phyloP scores from a whole-genome alignment of 2,888 invertebrate species.

The Seira sanloemensis region DNA sequence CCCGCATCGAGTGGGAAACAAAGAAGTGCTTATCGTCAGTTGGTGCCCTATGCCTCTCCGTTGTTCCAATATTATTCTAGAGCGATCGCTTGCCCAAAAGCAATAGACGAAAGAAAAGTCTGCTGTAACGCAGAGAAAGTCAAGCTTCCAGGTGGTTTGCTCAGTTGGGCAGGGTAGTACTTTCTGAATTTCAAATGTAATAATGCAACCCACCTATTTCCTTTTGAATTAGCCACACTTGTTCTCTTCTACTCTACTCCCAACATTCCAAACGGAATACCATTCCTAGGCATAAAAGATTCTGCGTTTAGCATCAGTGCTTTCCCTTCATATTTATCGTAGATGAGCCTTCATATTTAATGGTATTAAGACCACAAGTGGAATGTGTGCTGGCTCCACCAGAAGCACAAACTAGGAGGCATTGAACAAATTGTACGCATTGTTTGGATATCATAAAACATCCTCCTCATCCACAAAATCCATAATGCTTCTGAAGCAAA shows the following conservation, averaged over 20 bases:
- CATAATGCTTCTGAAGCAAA: too few species aligned
- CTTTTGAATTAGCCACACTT: slow-evolving; percentile 23
- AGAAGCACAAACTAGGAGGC: too few species aligned
- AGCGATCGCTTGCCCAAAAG: background rate
- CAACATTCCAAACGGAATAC: background rate
- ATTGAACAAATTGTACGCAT: too few species aligned
- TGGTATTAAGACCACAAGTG: background rate
- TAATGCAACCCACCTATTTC: too few species aligned
- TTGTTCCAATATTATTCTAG: too few species aligned
- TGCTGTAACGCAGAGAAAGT: background rate
- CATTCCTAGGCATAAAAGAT: background rate
- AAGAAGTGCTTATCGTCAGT: slow-evolving; percentile 26
- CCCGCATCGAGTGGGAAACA: too few species aligned
- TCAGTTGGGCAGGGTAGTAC: background rate
- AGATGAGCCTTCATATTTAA: slow-evolving; percentile 12
- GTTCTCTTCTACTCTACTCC: background rate
- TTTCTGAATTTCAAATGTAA: slow-evolving; percentile 37
- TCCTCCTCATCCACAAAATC: too few species aligned
- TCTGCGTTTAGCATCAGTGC: background rate
- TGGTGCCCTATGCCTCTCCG: too few species aligned
- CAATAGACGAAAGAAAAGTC: slow-evolving; percentile 21
- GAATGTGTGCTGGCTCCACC: too few species aligned
- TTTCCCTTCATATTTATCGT: background rate
- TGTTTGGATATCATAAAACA: too few species aligned
- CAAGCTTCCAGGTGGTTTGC: slow-evolving; percentile 42